These are phyloP conservation scores for Drosophila hawaiiensis DNA, from an alignment of 2,888 invertebrate genomes.

Conservation along the genomic window DNA sequence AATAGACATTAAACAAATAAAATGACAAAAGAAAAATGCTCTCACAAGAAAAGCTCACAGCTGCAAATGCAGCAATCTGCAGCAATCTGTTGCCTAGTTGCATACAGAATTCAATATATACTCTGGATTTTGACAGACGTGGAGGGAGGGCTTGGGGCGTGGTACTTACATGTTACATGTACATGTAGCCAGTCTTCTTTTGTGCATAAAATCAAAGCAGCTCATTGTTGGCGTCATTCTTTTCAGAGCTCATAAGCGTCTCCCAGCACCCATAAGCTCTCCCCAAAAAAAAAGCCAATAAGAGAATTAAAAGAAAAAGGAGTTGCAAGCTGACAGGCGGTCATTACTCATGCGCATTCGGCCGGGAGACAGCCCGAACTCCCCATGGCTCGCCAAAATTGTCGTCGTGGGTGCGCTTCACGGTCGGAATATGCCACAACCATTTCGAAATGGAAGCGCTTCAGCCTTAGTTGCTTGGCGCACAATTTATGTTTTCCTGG, in stretches of 20 bases:
- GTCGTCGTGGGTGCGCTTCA: constrained; percentile 22
- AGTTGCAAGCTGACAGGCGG: constrained; percentile 42
- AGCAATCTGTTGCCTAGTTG: constrained; percentile 27
- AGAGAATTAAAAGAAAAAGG: constrained; percentile 2
- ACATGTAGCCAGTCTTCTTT: neutral
- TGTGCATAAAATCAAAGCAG: constrained; percentile 19
- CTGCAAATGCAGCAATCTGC: neutral
- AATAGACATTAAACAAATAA: neutral
- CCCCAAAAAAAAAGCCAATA: neutral
- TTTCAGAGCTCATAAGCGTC: constrained; percentile 14
- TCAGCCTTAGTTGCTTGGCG: constrained; percentile 65
- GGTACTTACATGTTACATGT: neutral
- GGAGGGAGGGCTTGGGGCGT: too few relatives aligned
- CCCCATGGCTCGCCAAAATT: constrained; percentile 34
- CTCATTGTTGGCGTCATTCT: constrained; percentile 20
- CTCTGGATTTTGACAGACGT: neutral
- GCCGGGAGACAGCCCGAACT: constrained; percentile 26
- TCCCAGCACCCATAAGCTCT: neutral
- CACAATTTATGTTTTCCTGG: constrained; percentile 79
- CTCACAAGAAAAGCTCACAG: neutral
- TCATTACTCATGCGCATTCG: constrained; percentile 71
- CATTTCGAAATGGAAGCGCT: constrained; percentile 5
- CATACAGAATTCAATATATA: constrained; percentile 5
- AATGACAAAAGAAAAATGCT: neutral
- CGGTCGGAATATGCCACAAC: constrained; percentile 47